Conservation (phyloP, 1,140 invertebrate species). For the Centruroides vittatus region DNA sequence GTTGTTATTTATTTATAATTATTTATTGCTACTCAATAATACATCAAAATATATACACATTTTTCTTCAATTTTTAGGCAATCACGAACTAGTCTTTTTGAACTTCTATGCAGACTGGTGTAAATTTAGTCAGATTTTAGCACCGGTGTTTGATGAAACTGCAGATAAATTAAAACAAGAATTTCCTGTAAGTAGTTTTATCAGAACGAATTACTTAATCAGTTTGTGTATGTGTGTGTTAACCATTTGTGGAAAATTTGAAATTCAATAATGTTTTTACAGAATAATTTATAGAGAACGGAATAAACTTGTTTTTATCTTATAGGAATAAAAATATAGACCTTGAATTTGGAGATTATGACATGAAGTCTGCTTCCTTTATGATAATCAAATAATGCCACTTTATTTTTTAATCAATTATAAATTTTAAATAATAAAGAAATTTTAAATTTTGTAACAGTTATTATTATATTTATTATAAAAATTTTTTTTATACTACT, state of each 20-base stretch:
- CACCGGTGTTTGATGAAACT: slow-evolving; percentile 92
- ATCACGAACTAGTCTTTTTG: slow-evolving; percentile 20
- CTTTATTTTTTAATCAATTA: too few relatives aligned
- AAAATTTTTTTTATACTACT: too few relatives aligned
- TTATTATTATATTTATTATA: too few relatives aligned
- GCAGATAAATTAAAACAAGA: slow-evolving; percentile 66
- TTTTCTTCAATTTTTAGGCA: slow-evolving; percentile 44
- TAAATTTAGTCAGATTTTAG: slow-evolving; percentile 75
- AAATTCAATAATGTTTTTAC: neutral
- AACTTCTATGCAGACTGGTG: slow-evolving; percentile 31
- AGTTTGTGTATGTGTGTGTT: neutral
- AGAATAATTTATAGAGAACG: neutral
- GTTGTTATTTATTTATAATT: too few relatives aligned
- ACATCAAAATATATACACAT: slow-evolving; percentile 74
- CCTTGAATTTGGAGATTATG: too few relatives aligned
- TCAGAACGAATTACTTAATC: neutral
- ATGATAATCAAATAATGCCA: too few relatives aligned
- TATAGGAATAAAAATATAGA: too few relatives aligned
- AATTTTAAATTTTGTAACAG: too few relatives aligned
- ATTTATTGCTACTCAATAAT: too few relatives aligned
- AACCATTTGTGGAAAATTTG: slow-evolving; percentile 1
- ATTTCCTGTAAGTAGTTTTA: slow-evolving; percentile 43
- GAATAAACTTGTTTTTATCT: too few relatives aligned
- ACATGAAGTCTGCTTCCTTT: too few relatives aligned
- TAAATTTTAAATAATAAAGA: too few relatives aligned